Percentiles rank a stretch among this genome's conserved stretches.
These are phyloP conservation scores for Sorex fumeus DNA, from an alignment of 2,113 vertebrate species.

Conservation along the genomic window DNA sequence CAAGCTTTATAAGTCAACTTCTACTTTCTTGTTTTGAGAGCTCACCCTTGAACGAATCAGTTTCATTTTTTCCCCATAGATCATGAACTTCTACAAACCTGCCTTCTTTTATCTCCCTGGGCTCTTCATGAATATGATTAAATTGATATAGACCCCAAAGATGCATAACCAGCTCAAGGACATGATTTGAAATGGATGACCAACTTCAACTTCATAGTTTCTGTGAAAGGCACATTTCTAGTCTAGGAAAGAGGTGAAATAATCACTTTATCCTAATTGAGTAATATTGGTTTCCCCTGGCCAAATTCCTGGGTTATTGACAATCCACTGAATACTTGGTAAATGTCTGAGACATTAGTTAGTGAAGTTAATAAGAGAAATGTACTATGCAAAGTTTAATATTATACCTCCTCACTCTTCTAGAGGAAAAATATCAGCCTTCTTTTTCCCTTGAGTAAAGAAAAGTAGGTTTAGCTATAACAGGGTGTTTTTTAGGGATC, in stretches of 20 bases:
- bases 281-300: not conserved
- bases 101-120: slow-evolving; percentile 62
- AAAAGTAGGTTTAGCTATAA: not conserved
- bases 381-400: not conserved
- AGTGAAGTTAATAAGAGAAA: slow-evolving; percentile 40
- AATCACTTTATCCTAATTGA: not conserved
- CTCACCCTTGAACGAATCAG: slow-evolving; percentile 26
- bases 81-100: slow-evolving; percentile 50
- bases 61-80: slow-evolving; percentile 25
- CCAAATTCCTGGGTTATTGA: not conserved
- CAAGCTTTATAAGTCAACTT: slow-evolving; percentile 56
- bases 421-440: slow-evolving; percentile 3
- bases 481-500: not conserved
- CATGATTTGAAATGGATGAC: slow-evolving; percentile 54
- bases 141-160: slow-evolving; percentile 22
- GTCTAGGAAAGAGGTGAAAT: not conserved
- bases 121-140: slow-evolving; percentile 39
- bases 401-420: not conserved
- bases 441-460: not conserved
- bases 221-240: not conserved
- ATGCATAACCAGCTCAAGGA: slow-evolving; percentile 30
- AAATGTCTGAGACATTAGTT: not conserved
- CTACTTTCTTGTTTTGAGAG: slow-evolving; percentile 68
- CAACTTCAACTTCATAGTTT: not conserved
- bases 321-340: not conserved